Conservation (phyloP, 2,797 vertebrate species). For the Falco peregrinus region DNA sequence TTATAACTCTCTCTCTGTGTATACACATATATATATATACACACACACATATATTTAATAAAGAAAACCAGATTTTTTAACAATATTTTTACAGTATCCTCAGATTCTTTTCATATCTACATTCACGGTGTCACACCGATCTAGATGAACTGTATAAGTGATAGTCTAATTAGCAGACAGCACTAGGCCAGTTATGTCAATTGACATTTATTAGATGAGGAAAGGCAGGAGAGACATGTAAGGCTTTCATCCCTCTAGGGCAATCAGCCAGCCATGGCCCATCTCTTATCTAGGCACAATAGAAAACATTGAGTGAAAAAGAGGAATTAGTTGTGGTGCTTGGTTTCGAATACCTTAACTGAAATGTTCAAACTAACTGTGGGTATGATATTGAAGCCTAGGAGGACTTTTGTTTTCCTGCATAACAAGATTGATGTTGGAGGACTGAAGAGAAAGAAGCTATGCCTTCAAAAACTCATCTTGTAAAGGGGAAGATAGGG, state of each 20-base stretch:
- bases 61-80: not conserved
- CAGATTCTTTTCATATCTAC: not conserved
- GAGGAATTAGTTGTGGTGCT: not conserved
- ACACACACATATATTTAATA: not conserved
- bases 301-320: not conserved
- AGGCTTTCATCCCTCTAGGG: not conserved
- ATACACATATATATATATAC: rapidly evolving
- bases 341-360: not conserved
- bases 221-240: not conserved
- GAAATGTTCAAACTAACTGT: not conserved
- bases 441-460: not conserved
- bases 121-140: not conserved
- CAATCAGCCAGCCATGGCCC: not conserved
- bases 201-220: constrained; percentile 20
- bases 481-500: not conserved
- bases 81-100: not conserved
- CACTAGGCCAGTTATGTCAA: not conserved
- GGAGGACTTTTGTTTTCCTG: not conserved
- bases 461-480: not conserved
- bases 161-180: constrained; percentile 37
- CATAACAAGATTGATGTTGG: not conserved
- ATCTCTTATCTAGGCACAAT: not conserved
- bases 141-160: not conserved
- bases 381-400: not conserved
- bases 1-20: not conserved